phyloP scores from a whole-genome alignment of 2,888 invertebrate species.

The Lottia gigantea region DNA sequence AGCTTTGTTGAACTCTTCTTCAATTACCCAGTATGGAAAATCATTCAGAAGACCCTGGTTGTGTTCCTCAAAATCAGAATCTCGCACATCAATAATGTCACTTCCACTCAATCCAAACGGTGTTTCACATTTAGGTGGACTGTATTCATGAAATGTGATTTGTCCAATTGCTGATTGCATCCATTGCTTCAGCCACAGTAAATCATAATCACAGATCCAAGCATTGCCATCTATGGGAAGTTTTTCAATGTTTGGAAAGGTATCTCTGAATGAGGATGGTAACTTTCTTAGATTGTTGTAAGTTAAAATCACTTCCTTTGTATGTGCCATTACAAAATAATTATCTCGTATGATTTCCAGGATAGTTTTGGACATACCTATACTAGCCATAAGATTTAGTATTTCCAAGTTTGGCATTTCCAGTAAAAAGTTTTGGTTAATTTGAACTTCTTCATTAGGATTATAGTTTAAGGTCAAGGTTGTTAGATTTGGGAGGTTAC shows the following conservation, averaged over 20 bases:
- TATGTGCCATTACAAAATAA: slow-evolving; percentile 59
- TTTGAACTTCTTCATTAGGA: slow-evolving; percentile 23
- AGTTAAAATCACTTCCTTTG: slow-evolving; percentile 74
- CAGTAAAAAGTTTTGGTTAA: slow-evolving; percentile 42
- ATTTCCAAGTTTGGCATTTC: slow-evolving; percentile 43
- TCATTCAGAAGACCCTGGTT: neutral
- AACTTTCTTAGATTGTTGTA: slow-evolving; percentile 75
- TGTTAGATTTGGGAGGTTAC: slow-evolving; percentile 39
- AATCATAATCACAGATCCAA: slow-evolving; percentile 74
- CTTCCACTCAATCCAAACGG: slow-evolving; percentile 57
- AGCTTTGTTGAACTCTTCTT: slow-evolving; percentile 1
- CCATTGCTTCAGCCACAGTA: slow-evolving; percentile 72
- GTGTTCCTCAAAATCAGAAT: slow-evolving; percentile 37
- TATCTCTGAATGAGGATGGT: slow-evolving; percentile 77
- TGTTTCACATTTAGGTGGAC: slow-evolving; percentile 68
- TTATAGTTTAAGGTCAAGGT: slow-evolving; percentile 45
- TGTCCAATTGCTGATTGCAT: slow-evolving; percentile 71
- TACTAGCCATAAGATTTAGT: slow-evolving; percentile 50
- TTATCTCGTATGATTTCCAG: slow-evolving; percentile 30
- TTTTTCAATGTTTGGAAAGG: slow-evolving; percentile 77
- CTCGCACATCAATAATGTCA: slow-evolving; percentile 42
- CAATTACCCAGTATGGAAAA: slow-evolving; percentile 1
- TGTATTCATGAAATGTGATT: slow-evolving; percentile 64
- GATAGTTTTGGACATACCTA: slow-evolving; percentile 41
- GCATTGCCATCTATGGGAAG: slow-evolving; percentile 79